Conservation (phyloP, 2,113 vertebrate genomes). For the Struthidea cinerea region DNA sequence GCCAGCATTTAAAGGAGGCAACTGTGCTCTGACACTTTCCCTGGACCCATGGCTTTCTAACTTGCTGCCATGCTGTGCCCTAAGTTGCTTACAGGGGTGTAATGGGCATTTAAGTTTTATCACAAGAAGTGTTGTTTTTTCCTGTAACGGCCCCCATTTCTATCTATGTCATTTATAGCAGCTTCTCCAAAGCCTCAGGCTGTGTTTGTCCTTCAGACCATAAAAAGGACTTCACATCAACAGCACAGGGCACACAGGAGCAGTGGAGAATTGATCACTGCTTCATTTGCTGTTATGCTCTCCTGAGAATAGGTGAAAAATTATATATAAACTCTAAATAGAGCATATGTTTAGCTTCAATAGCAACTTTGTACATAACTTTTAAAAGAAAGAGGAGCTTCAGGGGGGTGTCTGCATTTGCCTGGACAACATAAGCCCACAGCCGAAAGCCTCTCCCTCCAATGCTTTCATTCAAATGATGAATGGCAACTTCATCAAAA, state of each 20-base stretch:
- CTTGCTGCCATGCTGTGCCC: not conserved
- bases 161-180: not conserved
- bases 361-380: not conserved
- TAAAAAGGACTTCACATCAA: not conserved
- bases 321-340: not conserved
- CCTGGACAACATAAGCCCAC: not conserved
- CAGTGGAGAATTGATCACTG: not conserved
- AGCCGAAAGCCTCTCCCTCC: not conserved
- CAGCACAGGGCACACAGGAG: not conserved
- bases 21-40: not conserved
- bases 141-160: not conserved
- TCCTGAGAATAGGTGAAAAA: not conserved
- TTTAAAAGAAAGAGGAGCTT: not conserved
- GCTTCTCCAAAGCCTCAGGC: not conserved
- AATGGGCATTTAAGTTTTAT: not conserved
- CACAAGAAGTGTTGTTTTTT: not conserved
- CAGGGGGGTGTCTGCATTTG: fast-evolving
- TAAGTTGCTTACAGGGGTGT: not conserved
- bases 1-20: not conserved
- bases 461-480: not conserved
- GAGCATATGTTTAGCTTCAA: not conserved
- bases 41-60: not conserved
- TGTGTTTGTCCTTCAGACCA: not conserved
- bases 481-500: not conserved
- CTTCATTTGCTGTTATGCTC: not conserved